A percentile compares a stretch with the other conserved stretches of the same genome.
Conservation (phyloP, 2,797 vertebrate genomes). For the Lacerta viridis region DNA sequence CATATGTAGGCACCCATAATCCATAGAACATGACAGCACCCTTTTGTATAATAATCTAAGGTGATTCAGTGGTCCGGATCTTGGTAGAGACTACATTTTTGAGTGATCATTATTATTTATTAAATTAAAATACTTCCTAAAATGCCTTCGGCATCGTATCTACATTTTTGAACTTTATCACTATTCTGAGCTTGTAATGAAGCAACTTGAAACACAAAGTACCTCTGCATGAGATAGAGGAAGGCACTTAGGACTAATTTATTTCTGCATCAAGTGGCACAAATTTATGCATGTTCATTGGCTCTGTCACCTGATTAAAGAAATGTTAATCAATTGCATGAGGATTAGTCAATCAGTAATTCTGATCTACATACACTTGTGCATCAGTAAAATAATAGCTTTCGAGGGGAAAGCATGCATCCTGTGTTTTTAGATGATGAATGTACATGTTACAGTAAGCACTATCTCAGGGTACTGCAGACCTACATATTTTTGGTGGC, state of each 20-base stretch:
- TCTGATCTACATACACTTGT: neutral
- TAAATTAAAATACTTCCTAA: too few species aligned
- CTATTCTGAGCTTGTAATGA: neutral
- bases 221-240: neutral
- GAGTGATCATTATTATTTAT: neutral
- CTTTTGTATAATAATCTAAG: neutral
- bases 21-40: neutral
- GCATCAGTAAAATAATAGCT: constrained; percentile 2
- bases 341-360: constrained; percentile 12
- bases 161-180: neutral
- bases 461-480: neutral
- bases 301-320: constrained; percentile 24
- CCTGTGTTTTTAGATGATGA: neutral
- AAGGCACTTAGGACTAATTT: constrained; percentile 13
- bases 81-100: neutral
- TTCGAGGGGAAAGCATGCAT: neutral
- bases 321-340: constrained; percentile 20
- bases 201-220: neutral
- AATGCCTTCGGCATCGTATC: too few species aligned
- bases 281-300: constrained; percentile 21
- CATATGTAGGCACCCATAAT: neutral
- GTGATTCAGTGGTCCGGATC: neutral
- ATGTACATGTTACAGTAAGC: neutral
- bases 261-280: constrained; percentile 14
- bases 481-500: neutral